Base-by-base conservation (phyloP, 1,140 invertebrate genomes). In the Drosophila littoralis region DNA sequence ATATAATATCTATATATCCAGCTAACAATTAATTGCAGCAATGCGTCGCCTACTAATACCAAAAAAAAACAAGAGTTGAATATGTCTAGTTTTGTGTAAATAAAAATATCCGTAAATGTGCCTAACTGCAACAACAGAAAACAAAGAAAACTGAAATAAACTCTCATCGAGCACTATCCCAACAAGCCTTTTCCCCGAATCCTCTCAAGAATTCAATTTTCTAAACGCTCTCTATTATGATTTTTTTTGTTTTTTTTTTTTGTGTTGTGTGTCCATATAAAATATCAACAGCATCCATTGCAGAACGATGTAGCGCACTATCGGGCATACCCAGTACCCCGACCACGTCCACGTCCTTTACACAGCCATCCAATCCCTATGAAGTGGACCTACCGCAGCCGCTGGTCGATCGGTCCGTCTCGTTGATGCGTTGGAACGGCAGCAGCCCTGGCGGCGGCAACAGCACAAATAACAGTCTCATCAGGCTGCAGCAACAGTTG, bases 221-320 rank as follows among this genome's bases (percentile, higher is more conserved):
- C 1, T 54, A 54, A 55, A 50, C 61, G 48, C 43, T 32, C 50
- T 50, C 50, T 48, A 68, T 71, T 52, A 61, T 42, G 71, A 45
- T 69, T 66, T 67, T 86, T 66, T 63, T 77, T 61, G 75, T 46
- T 63, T 69, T 77, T 68, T 40, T 58, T 60, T 75, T 64, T 75
- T 66, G 59, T 59, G 67, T 79, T 76, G 77, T 73, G 82, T 85
- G 79, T 78, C 66, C 74, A 80, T 83, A 84, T 88, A 89, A 89
- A 85, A 83, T 89, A 89, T 89, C 84, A 65, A 90, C 43, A 89
- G 81, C 75, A 78, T 90, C 79, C 86, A 89, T 92, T 92, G 71
- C 91, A 92, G 91, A 92, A 91, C 91, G 93, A 90, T 94, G 93
- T 91, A 93, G 93, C 77, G 93, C 93, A 77, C 92, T 94, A 84